These are phyloP conservation scores for Typhlomys cinereus DNA, from an alignment of 2,113 vertebrate species.

Conservation along the genomic window DNA sequence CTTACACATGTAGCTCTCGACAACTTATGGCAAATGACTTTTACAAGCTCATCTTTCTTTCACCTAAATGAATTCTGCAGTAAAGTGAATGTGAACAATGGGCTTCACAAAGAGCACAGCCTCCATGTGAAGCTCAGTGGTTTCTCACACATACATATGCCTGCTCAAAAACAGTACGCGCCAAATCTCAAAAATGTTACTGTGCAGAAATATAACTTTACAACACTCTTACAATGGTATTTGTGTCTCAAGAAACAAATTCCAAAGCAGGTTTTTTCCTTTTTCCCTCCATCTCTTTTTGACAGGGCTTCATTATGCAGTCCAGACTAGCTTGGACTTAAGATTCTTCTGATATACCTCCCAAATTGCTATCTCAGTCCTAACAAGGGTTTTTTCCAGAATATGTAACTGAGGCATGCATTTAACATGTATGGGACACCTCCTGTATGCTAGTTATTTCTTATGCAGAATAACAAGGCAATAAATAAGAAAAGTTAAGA, in stretches of 20 bases:
- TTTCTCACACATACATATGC: conserved; percentile 6
- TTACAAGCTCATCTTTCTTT: background rate
- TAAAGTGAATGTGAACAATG: conserved; percentile 43
- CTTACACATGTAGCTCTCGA: background rate
- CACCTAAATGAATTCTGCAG: background rate
- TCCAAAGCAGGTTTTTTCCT: background rate
- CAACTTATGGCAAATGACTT: background rate
- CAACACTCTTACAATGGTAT: background rate
- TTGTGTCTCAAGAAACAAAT: background rate
- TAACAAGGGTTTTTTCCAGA: background rate
- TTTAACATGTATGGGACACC: background rate
- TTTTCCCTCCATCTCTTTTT: background rate
- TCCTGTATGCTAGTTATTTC: background rate
- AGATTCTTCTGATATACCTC: background rate
- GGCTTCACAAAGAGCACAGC: background rate
- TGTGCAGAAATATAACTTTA: background rate
- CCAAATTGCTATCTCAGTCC: background rate
- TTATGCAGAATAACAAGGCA: background rate
- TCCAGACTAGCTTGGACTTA: background rate
- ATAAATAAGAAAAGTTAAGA: background rate
- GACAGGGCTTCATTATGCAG: background rate
- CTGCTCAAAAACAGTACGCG: conserved; percentile 5
- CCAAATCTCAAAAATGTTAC: background rate
- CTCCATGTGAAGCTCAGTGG: background rate
- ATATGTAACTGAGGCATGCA: background rate